These are phyloP conservation scores for Siniperca scherzeri DNA, from an alignment of 2,797 vertebrate genomes.

Conservation along the genomic window DNA sequence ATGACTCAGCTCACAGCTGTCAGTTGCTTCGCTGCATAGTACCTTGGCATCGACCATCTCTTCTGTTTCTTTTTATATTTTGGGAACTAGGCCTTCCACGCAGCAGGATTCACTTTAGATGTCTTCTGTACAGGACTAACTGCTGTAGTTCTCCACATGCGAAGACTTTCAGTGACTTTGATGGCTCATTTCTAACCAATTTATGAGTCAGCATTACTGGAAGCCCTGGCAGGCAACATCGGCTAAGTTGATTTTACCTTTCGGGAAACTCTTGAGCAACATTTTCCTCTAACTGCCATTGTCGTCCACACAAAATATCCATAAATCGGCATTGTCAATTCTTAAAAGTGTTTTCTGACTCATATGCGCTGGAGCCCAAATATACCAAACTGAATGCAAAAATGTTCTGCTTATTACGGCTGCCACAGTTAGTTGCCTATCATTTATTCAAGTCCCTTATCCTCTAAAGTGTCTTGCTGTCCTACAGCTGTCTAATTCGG, in stretches of 20 bases:
- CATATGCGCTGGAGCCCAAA: not conserved
- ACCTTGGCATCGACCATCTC: not conserved
- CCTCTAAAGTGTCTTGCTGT: not conserved
- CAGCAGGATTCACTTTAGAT: conserved; percentile 9
- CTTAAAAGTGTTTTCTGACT: conserved; percentile 14
- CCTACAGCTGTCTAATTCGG: not conserved
- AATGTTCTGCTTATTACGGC: not conserved
- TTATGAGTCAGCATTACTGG: conserved; percentile 54
- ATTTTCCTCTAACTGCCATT: conserved; percentile 17
- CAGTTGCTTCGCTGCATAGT: too few relatives aligned
- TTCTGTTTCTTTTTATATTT: conserved; percentile 11
- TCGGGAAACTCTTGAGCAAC: conserved; percentile 9
- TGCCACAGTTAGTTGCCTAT: not conserved
- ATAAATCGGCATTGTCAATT: not conserved
- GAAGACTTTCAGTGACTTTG: conserved; percentile 26
- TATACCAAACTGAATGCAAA: conserved; percentile 10
- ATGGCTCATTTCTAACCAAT: conserved; percentile 6
- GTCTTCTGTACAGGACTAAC: not conserved
- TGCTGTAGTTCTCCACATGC: not conserved
- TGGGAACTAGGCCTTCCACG: not conserved
- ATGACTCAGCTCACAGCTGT: conserved; percentile 27
- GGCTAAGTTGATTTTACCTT: conserved; percentile 8
- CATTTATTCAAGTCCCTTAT: not conserved
- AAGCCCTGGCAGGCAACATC: conserved; percentile 5
- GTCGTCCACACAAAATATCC: not conserved